Evolutionary conservation across 92 coral and sea anemone genomes (phyloP).

Genomic region (Palythoa heliodiscus): DNA sequence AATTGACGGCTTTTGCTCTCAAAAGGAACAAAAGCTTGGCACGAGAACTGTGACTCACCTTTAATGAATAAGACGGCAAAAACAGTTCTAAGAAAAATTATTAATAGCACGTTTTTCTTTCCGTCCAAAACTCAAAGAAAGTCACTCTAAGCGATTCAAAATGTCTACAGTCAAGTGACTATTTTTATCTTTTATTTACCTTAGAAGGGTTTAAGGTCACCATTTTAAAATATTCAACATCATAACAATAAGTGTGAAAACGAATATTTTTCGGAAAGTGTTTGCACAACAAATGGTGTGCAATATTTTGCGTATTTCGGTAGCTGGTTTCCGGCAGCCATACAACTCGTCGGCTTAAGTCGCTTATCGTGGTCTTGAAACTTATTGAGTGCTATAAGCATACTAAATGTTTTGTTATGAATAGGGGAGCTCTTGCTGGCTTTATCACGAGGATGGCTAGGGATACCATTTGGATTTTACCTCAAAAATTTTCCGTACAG

Average conservation of each 20-base stretch:
- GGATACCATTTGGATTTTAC: neutral
- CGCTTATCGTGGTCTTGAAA: neutral
- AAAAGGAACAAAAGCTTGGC: slow-evolving; percentile 1
- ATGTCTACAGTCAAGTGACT: neutral
- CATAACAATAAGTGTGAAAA: too few species aligned
- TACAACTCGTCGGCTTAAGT: neutral
- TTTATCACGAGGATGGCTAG: neutral
- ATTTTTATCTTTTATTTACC: neutral
- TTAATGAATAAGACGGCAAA: slow-evolving; percentile 11
- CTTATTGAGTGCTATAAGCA: too few species aligned
- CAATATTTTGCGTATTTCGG: neutral
- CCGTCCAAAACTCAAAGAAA: neutral
- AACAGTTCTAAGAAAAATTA: neutral
- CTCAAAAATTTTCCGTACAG: neutral
- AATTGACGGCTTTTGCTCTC: neutral
- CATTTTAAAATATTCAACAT: neutral
- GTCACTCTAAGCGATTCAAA: neutral
- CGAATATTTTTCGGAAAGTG: neutral
- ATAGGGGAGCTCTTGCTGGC: neutral
- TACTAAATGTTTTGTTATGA: too few species aligned
- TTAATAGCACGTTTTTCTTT: neutral
- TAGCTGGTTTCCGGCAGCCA: neutral
- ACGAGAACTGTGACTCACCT: neutral
- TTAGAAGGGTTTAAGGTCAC: neutral
- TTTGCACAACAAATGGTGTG: neutral